These are phyloP conservation scores for Bellardia bayeri DNA, from an alignment of 2,888 invertebrate genomes.

Conservation along the genomic window DNA sequence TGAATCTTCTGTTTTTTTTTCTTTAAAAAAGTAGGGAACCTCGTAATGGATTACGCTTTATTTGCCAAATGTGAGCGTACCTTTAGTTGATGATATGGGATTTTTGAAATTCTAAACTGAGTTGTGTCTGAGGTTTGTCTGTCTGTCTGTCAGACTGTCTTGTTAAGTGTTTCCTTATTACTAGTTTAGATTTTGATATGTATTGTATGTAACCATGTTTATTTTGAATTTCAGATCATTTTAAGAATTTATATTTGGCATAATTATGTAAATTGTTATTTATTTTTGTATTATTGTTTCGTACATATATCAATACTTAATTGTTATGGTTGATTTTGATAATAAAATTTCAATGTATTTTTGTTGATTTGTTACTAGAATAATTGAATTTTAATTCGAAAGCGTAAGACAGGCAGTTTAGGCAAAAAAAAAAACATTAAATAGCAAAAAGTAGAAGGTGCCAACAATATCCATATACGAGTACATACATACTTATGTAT, in stretches of 20 bases:
- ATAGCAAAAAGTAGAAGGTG: neutral
- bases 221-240: slow-evolving; percentile 49
- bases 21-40: too few relatives aligned
- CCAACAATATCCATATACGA: neutral
- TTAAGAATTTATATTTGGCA: slow-evolving; percentile 25
- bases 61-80: neutral
- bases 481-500: too few relatives aligned
- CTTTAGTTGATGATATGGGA: neutral
- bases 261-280: slow-evolving; percentile 34
- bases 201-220: slow-evolving; percentile 13
- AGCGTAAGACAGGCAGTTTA: neutral
- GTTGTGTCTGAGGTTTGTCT: neutral
- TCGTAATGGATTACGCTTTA: too few relatives aligned
- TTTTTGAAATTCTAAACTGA: slow-evolving; percentile 27
- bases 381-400: slow-evolving; percentile 45
- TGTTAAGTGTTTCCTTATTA: slow-evolving; percentile 42
- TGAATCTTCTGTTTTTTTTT: too few relatives aligned
- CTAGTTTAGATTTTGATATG: neutral
- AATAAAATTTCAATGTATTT: neutral
- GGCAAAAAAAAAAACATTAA: neutral
- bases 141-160: neutral
- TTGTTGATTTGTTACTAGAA: slow-evolving; percentile 23
- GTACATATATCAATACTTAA: neutral
- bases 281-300: neutral
- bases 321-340: neutral